Evolutionary conservation across 53 echinoderm and acorn worm genomes (phyloP).

Genomic region (Crossaster papposus): DNA sequence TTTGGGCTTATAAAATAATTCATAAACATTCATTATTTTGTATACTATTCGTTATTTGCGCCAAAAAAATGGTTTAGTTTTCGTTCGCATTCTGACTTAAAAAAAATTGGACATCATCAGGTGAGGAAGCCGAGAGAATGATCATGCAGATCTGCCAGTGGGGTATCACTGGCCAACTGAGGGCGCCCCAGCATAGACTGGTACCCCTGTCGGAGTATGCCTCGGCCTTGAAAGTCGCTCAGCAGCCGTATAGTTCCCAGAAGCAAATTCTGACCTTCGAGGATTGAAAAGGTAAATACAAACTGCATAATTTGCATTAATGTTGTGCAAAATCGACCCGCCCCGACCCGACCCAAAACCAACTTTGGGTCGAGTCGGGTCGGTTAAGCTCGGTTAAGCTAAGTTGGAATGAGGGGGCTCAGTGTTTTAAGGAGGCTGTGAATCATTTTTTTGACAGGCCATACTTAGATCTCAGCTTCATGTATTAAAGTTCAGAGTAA

Average conservation of each 20-base stretch:
- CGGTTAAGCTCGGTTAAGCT: no score
- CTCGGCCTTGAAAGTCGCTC: conserved; percentile 65
- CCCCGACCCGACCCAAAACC: no score
- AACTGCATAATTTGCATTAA: background rate
- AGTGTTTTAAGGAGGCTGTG: no score
- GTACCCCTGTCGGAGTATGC: conserved; percentile 74
- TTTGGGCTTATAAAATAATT: no score
- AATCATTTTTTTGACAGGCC: no score
- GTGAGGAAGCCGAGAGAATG: conserved; percentile 75
- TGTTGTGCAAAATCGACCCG: no score
- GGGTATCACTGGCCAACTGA: conserved; percentile 75
- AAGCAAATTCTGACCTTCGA: conserved; percentile 87
- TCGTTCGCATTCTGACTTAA: background rate
- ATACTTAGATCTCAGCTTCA: no score
- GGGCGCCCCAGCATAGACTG: conserved; percentile 77
- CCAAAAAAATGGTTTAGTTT: background rate
- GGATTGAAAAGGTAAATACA: conserved; percentile 34
- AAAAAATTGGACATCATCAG: conserved; percentile 26
- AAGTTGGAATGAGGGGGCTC: no score
- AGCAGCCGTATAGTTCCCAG: conserved; percentile 72
- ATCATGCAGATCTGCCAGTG: conserved; percentile 77
- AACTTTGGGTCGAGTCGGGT: no score
- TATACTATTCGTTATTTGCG: background rate
- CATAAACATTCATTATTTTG: no score
- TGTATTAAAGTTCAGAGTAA: no score